These are phyloP conservation scores for Selene dorsalis DNA, from an alignment of 2,797 vertebrate species.

Conservation along the genomic window DNA sequence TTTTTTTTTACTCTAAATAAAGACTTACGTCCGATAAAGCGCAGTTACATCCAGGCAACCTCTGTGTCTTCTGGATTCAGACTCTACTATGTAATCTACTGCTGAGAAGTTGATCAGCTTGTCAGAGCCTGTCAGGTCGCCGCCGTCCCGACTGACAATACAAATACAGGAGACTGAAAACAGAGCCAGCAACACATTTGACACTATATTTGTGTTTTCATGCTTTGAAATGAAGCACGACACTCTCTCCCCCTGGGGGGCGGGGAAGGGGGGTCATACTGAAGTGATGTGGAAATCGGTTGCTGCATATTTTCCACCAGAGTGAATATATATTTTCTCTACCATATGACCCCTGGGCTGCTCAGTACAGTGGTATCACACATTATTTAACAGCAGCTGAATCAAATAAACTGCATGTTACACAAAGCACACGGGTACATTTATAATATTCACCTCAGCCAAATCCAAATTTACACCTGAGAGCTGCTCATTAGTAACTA, in stretches of 20 bases:
- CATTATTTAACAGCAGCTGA: neutral
- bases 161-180: neutral
- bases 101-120: neutral
- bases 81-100: neutral
- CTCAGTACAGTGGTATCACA: neutral
- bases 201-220: neutral
- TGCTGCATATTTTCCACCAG: neutral
- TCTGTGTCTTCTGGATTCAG: neutral
- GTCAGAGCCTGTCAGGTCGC: neutral
- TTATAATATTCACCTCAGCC: neutral
- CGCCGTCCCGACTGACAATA: neutral
- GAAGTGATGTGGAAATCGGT: neutral
- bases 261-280: neutral
- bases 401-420: neutral
- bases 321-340: neutral
- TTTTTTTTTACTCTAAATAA: neutral
- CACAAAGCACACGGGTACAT: too few relatives aligned
- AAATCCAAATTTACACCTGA: neutral
- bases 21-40: neutral
- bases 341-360: neutral
- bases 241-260: neutral
- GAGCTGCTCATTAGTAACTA: neutral
- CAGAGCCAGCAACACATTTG: neutral
- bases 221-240: constrained; percentile 1
- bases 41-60: neutral